These are phyloP conservation scores for Gerosis bhagava DNA, from an alignment of 2,888 invertebrate genomes.

Conservation along the genomic window DNA sequence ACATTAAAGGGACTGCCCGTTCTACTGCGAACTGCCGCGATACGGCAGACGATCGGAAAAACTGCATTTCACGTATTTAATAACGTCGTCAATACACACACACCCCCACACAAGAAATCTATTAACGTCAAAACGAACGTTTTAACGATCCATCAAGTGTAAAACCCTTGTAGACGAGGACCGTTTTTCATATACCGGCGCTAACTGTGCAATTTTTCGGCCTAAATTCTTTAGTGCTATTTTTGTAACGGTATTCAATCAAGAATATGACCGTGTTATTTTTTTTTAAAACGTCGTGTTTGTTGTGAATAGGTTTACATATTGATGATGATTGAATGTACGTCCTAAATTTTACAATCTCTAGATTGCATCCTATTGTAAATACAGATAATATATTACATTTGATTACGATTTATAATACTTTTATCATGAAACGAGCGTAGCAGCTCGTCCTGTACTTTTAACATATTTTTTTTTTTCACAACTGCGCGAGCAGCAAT, in stretches of 20 bases:
- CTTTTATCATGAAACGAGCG: no score
- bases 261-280: constrained; percentile 14
- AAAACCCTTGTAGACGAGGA: constrained; percentile 38
- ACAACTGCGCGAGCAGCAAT: no score
- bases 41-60: constrained; percentile 61
- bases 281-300: background rate
- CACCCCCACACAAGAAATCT: constrained; percentile 69
- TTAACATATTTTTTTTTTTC: no score
- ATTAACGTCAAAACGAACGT: constrained; percentile 70
- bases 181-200: constrained; percentile 32
- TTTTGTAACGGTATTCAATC: constrained; percentile 25
- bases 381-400: no score
- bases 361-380: no score
- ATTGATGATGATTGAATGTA: no score
- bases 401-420: no score
- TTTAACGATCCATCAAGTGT: constrained; percentile 62
- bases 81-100: constrained; percentile 64
- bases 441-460: no score
- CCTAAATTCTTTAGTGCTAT: constrained; percentile 14
- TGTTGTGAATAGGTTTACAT: no score
- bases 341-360: no score
- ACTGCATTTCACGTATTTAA: constrained; percentile 79
- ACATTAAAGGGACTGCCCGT: constrained; percentile 48
- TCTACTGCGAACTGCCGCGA: constrained; percentile 18
- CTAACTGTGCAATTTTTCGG: constrained; percentile 25